phyloP scores from a whole-genome alignment of 2,888 invertebrate species.

The Glyphotaelius pellucidus region DNA sequence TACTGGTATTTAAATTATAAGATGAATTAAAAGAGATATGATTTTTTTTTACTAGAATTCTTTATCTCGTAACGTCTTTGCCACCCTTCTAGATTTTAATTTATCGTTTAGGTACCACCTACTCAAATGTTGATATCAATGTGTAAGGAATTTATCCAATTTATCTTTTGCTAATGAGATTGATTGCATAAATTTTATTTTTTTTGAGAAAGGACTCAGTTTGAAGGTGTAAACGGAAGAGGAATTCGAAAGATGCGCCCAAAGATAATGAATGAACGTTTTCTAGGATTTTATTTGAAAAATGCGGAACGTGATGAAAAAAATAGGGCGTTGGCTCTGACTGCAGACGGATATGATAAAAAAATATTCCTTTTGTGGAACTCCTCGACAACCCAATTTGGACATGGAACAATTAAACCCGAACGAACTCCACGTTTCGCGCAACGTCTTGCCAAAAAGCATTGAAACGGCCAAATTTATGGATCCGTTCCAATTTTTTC shows the following conservation, averaged over 20 bases:
- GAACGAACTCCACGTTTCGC: not conserved
- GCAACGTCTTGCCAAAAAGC: not conserved
- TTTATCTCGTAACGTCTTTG: not conserved
- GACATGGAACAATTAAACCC: not conserved
- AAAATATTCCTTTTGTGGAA: not conserved
- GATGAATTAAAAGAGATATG: too few species aligned
- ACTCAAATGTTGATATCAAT: too few species aligned
- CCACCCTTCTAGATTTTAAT: too few species aligned
- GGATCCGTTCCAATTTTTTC: slow-evolving; percentile 18
- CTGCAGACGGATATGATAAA: not conserved
- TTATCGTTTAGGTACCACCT: too few species aligned
- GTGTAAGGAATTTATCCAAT: too few species aligned
- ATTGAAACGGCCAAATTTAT: not conserved
- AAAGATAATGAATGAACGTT: not conserved
- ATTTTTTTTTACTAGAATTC: too few species aligned
- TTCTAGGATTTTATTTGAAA: not conserved
- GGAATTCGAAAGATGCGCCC: not conserved
- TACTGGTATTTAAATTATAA: too few species aligned
- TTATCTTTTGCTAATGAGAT: too few species aligned
- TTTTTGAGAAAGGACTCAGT: not conserved
- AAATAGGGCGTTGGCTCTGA: not conserved
- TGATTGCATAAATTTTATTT: too few species aligned
- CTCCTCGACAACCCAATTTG: not conserved
- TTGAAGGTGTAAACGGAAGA: not conserved
- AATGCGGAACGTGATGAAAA: not conserved